Percentiles rank a stretch among this genome's conserved stretches.
Evolutionary conservation across 2,797 vertebrate species (phyloP).

Genomic region (Myoxocephalus aenaeus): DNA sequence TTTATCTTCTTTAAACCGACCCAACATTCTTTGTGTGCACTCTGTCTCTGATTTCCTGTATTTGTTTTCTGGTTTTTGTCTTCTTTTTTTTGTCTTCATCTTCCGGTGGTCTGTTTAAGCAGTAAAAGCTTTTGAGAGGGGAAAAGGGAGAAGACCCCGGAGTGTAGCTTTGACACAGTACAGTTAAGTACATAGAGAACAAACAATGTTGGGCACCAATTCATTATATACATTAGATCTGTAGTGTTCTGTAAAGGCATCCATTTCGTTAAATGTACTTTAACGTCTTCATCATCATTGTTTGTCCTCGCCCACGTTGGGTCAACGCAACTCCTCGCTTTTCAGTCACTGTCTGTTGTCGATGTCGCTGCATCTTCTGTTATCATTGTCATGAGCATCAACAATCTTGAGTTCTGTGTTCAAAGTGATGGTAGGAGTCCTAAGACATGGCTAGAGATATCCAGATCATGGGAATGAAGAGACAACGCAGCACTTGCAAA

Average conservation of each 20-base stretch:
- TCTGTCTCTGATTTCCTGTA: conserved; percentile 60
- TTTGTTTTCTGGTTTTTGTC: conserved; percentile 29
- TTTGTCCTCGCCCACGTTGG: conserved; percentile 71
- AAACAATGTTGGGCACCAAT: conserved; percentile 91
- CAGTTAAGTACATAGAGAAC: conserved; percentile 90
- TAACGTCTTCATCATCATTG: conserved; percentile 73
- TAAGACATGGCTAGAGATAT: conserved; percentile 88
- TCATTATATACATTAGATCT: conserved; percentile 92
- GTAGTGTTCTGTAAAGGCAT: conserved; percentile 93
- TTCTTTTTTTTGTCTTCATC: conserved; percentile 36
- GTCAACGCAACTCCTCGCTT: conserved; percentile 74
- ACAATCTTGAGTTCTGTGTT: conserved; percentile 77
- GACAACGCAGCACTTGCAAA: conserved; percentile 80
- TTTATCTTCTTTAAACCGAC: conserved; percentile 71
- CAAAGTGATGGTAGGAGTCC: conserved; percentile 64
- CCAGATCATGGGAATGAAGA: conserved; percentile 88
- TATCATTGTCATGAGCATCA: conserved; percentile 88
- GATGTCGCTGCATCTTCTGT: conserved; percentile 86
- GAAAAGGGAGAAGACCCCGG: conserved; percentile 82
- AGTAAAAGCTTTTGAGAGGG: conserved; percentile 83
- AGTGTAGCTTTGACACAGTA: conserved; percentile 90
- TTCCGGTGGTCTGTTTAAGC: conserved; percentile 74
- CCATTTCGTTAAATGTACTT: conserved; percentile 88
- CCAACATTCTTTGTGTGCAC: conserved; percentile 85
- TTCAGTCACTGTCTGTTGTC: conserved; percentile 79